These are phyloP conservation scores for Corvus hawaiiensis DNA, from an alignment of 2,113 vertebrate species.

Conservation along the genomic window DNA sequence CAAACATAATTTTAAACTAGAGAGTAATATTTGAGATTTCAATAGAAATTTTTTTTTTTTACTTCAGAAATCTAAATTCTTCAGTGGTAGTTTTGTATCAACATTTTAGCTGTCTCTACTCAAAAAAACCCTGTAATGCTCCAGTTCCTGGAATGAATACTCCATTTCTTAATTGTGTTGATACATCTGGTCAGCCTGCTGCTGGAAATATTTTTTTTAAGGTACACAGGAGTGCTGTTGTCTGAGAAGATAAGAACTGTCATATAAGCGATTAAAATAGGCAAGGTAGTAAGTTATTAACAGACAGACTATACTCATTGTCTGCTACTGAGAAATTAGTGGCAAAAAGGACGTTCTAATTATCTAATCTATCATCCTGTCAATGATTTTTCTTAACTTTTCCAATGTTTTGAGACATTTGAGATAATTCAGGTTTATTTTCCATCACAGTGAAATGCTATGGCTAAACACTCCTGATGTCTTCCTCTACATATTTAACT, in stretches of 20 bases:
- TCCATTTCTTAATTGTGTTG: not conserved
- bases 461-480: not conserved
- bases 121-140: not conserved
- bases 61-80: not conserved
- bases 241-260: not conserved
- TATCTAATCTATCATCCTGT: constrained; percentile 30
- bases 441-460: not conserved
- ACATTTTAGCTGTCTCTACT: not conserved
- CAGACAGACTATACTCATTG: not conserved
- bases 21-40: not conserved
- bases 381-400: not conserved
- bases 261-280: not conserved
- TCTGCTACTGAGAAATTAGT: not conserved
- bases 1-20: not conserved
- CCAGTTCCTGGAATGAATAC: not conserved
- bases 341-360: constrained; percentile 3
- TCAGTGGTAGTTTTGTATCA: not conserved
- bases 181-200: not conserved
- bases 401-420: constrained; percentile 30
- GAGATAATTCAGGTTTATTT: not conserved
- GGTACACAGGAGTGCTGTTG: not conserved
- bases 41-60: not conserved
- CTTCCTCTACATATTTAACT: not conserved
- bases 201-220: not conserved
- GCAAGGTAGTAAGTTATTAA: not conserved